Conservation (phyloP, 2,797 vertebrate genomes). For the Ciconia nigra region DNA sequence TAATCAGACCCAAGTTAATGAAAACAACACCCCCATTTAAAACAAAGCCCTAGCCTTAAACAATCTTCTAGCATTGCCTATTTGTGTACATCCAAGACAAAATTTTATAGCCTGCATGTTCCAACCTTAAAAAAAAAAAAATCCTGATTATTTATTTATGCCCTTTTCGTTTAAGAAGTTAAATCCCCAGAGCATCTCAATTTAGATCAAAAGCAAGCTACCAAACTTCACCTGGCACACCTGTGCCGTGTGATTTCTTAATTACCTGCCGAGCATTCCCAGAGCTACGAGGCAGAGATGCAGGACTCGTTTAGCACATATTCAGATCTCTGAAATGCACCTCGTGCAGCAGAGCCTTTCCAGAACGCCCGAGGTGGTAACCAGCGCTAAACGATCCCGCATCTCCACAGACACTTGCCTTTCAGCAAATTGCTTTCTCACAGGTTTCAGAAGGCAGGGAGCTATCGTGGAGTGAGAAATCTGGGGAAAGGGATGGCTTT, state of each 20-base stretch:
- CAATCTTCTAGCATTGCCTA: slow-evolving; percentile 22
- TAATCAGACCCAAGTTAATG: slow-evolving; percentile 45
- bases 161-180: slow-evolving; percentile 81
- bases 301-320: slow-evolving; percentile 42
- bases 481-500: not conserved
- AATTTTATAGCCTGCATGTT: slow-evolving; percentile 70
- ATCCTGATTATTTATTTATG: slow-evolving; percentile 79
- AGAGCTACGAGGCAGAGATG: slow-evolving; percentile 59
- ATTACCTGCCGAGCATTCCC: slow-evolving; percentile 75
- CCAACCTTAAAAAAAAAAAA: slow-evolving; percentile 58
- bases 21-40: slow-evolving; percentile 11
- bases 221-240: slow-evolving; percentile 81
- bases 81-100: slow-evolving; percentile 57
- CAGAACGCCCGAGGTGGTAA: slow-evolving; percentile 66
- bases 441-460: slow-evolving; percentile 11
- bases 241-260: slow-evolving; percentile 77
- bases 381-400: not conserved
- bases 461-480: not conserved
- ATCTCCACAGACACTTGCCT: slow-evolving; percentile 33
- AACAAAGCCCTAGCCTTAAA: slow-evolving; percentile 31
- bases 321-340: slow-evolving; percentile 53
- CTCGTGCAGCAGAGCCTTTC: slow-evolving; percentile 50
- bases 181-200: slow-evolving; percentile 83
- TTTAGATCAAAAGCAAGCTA: slow-evolving; percentile 82
- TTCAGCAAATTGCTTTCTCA: slow-evolving; percentile 51